phyloP scores from a whole-genome alignment of 2,797 vertebrate genomes.

The Smutsia temminckii region DNA sequence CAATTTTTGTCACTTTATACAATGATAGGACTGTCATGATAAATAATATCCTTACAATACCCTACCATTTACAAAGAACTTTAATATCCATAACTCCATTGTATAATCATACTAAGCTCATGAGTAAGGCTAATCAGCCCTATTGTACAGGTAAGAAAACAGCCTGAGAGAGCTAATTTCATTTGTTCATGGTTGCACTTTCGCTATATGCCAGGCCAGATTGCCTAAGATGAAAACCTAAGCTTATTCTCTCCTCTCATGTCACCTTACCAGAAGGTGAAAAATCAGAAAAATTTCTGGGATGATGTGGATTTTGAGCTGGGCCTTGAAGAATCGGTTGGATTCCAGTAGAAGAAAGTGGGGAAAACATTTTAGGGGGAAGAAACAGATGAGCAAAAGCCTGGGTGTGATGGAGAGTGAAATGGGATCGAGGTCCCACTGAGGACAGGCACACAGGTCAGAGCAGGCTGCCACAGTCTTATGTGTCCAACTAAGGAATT shows the following conservation, averaged over 20 bases:
- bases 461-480: neutral
- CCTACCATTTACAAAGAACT: neutral
- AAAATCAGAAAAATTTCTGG: neutral
- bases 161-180: neutral
- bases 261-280: neutral
- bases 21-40: neutral
- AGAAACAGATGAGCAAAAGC: neutral
- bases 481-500: neutral
- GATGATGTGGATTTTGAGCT: neutral
- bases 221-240: neutral
- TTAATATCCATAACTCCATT: neutral
- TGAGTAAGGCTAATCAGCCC: neutral
- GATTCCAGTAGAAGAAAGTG: neutral
- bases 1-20: neutral
- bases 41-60: neutral
- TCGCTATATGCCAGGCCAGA: neutral
- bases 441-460: neutral
- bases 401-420: neutral
- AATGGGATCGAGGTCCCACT: fast-evolving
- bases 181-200: neutral
- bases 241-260: neutral
- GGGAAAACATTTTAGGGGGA: neutral
- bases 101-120: neutral
- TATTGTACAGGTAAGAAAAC: neutral
- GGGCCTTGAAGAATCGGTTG: neutral